A percentile compares a stretch with the other conserved stretches of the same genome.
These are phyloP conservation scores for Malurus splendens DNA, from an alignment of 2,797 vertebrate genomes.

Conservation along the genomic window DNA sequence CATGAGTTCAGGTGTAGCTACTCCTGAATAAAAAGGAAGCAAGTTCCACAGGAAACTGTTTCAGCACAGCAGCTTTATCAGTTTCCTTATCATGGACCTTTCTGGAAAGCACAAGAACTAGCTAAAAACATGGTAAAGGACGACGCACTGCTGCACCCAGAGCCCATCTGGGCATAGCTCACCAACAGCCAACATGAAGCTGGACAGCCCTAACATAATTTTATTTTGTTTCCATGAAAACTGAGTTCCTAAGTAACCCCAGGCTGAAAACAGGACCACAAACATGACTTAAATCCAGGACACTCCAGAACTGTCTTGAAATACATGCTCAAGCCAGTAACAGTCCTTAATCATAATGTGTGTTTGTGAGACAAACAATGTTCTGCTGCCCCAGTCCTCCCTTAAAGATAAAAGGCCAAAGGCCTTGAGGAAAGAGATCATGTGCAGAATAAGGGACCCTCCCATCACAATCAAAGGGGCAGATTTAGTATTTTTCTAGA, in stretches of 20 bases:
- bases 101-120: background rate
- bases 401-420: background rate
- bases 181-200: background rate
- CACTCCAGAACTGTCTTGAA: background rate
- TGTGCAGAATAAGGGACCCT: background rate
- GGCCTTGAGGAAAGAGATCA: background rate
- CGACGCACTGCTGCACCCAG: background rate
- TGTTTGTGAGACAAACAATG: background rate
- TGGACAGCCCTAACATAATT: background rate
- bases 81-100: background rate
- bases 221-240: background rate
- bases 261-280: background rate
- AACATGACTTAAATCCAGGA: background rate
- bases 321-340: background rate
- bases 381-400: background rate
- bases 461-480: background rate
- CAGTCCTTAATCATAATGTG: background rate
- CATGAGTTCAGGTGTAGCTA: background rate
- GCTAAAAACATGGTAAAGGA: background rate
- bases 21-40: background rate
- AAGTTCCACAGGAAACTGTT: background rate
- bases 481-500: background rate
- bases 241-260: background rate
- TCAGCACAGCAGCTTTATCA: background rate
- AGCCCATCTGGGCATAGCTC: background rate